Percentiles rank a stretch among this genome's conserved stretches.
These are phyloP conservation scores for Thalassarche chlororhynchos DNA, from an alignment of 2,113 vertebrate genomes.

Conservation along the genomic window DNA sequence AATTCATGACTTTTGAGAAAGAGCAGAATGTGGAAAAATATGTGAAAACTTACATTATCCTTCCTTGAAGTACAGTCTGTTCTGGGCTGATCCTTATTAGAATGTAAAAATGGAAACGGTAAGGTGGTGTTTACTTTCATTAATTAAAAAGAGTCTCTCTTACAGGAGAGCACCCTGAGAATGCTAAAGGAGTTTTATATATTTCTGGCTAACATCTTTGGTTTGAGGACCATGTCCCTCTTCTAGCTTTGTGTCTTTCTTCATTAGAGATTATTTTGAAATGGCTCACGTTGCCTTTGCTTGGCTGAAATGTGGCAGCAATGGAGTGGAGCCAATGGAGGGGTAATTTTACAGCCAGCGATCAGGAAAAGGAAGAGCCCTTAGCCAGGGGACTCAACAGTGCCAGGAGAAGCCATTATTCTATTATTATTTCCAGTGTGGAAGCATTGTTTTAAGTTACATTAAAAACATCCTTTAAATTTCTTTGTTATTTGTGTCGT, in stretches of 20 bases:
- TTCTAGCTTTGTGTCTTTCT: not conserved
- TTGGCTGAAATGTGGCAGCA: constrained; percentile 19
- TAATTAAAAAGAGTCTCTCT: not conserved
- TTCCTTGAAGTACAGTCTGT: not conserved
- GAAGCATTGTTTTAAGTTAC: constrained; percentile 57
- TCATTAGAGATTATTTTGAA: not conserved
- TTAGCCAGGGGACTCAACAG: constrained; percentile 22
- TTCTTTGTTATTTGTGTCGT: constrained; percentile 14
- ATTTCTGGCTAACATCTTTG: not conserved
- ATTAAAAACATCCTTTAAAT: constrained; percentile 63
- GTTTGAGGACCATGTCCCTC: not conserved
- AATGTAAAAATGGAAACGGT: not conserved
- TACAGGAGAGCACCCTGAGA: not conserved
- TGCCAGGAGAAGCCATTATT: constrained; percentile 51
- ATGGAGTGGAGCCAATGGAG: constrained; percentile 34
- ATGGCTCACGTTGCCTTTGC: not conserved
- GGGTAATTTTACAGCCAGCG: constrained; percentile 30
- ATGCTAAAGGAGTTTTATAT: not conserved
- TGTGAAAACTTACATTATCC: not conserved
- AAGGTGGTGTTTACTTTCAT: not conserved
- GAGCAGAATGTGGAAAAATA: not conserved
- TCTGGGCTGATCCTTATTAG: not conserved
- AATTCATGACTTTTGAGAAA: not conserved
- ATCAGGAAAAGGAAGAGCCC: constrained; percentile 51
- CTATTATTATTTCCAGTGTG: constrained; percentile 55